These are phyloP conservation scores for Thripadectes ignobilis DNA, from an alignment of 2,797 vertebrate species.

Conservation along the genomic window DNA sequence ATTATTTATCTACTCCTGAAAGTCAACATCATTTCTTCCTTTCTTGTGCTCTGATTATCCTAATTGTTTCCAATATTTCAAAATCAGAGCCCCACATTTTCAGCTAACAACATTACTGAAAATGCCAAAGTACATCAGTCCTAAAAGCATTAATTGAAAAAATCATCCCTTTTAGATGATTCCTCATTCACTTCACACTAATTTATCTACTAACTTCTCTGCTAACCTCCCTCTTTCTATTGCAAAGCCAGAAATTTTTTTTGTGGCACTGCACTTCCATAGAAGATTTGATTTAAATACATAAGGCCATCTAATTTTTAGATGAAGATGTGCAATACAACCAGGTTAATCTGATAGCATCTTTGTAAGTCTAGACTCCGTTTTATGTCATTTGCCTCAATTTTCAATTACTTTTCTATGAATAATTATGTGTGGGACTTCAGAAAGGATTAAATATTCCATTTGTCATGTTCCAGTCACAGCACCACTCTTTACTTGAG, in stretches of 20 bases:
- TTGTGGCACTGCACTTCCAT: neutral
- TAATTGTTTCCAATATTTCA: neutral
- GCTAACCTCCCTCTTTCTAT: neutral
- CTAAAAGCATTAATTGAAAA: neutral
- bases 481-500: neutral
- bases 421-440: neutral
- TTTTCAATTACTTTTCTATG: neutral
- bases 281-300: neutral
- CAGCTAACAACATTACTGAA: neutral
- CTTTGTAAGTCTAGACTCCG: neutral
- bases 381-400: neutral
- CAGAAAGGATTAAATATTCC: neutral
- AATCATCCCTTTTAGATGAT: neutral
- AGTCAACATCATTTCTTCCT: neutral
- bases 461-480: neutral
- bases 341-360: neutral
- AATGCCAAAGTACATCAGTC: neutral
- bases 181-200: neutral
- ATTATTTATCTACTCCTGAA: neutral
- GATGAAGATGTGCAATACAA: neutral
- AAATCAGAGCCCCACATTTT: neutral
- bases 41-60: neutral
- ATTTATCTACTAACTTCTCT: neutral
- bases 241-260: neutral
- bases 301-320: neutral